Evolutionary conservation across 2,888 invertebrate genomes (phyloP).

Genomic region (Amblyjoppa proteus): DNA sequence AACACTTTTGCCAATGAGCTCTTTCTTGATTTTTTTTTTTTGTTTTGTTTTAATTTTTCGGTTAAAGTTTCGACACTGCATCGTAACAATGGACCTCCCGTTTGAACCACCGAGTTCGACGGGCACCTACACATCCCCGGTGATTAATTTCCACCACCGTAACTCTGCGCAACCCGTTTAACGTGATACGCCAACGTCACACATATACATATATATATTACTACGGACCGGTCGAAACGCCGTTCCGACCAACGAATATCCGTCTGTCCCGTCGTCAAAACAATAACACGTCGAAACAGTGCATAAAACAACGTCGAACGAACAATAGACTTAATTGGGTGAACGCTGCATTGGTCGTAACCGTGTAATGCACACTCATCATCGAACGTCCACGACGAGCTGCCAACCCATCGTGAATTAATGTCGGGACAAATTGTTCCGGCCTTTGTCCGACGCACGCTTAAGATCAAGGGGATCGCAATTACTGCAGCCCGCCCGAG

Average conservation of each 20-base stretch:
- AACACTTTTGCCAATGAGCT: too few relatives aligned
- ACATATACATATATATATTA: background rate
- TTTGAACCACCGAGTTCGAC: conserved; percentile 15
- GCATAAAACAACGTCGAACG: background rate
- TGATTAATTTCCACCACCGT: conserved; percentile 58
- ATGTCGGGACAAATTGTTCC: conserved; percentile 40
- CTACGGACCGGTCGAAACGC: conserved; percentile 24
- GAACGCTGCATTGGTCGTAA: background rate
- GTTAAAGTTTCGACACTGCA: background rate
- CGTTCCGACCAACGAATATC: background rate
- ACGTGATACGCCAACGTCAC: conserved; percentile 41
- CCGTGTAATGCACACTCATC: background rate
- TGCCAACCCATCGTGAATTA: conserved; percentile 17
- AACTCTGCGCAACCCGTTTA: conserved; percentile 46
- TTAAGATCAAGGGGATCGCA: conserved; percentile 52
- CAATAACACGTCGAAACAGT: background rate
- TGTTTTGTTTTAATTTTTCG: background rate
- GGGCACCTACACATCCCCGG: conserved; percentile 47
- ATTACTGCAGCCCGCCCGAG: conserved; percentile 40
- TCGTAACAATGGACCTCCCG: background rate
- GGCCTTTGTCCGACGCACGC: conserved; percentile 48
- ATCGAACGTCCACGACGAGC: conserved; percentile 1
- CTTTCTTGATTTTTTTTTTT: too few relatives aligned
- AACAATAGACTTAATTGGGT: background rate
- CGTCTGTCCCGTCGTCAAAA: background rate